phyloP scores from a whole-genome alignment of 1,140 invertebrate genomes.

The Sarcophaga peregrina region DNA sequence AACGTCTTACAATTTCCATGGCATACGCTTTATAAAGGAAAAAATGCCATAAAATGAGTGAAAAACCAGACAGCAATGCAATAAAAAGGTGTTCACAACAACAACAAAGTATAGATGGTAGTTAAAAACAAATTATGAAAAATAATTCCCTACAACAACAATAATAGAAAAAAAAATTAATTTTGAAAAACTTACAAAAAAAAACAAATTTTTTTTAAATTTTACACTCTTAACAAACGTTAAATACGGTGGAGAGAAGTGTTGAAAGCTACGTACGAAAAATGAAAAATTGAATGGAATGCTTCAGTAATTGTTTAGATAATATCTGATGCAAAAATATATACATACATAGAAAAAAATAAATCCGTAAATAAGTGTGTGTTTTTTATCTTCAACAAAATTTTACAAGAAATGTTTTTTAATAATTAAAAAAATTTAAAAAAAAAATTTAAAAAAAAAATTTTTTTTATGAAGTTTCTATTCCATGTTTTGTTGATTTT shows the following conservation, averaged over 20 bases:
- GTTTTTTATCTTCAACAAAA: no score
- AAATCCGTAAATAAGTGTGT: no score
- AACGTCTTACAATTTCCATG: background rate
- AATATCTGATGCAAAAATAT: background rate
- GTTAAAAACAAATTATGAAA: background rate
- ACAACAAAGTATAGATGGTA: background rate
- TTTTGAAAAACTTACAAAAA: background rate
- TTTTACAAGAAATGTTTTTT: no score
- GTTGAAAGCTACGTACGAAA: background rate
- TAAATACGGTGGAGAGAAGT: background rate
- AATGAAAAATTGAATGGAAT: background rate
- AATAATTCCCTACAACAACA: background rate
- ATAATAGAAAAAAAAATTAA: background rate
- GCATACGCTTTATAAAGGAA: background rate
- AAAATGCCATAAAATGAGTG: no score
- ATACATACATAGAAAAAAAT: no score
- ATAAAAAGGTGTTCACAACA: background rate
- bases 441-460: no score
- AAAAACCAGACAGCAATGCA: no score
- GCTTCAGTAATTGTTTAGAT: constrained; percentile 10
- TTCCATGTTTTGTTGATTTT: background rate
- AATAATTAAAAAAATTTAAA: no score
- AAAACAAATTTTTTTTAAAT: background rate
- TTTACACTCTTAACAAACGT: background rate
- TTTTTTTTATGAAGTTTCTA: background rate